phyloP scores from a whole-genome alignment of 2,888 invertebrate genomes.

The Apamea epomidion region DNA sequence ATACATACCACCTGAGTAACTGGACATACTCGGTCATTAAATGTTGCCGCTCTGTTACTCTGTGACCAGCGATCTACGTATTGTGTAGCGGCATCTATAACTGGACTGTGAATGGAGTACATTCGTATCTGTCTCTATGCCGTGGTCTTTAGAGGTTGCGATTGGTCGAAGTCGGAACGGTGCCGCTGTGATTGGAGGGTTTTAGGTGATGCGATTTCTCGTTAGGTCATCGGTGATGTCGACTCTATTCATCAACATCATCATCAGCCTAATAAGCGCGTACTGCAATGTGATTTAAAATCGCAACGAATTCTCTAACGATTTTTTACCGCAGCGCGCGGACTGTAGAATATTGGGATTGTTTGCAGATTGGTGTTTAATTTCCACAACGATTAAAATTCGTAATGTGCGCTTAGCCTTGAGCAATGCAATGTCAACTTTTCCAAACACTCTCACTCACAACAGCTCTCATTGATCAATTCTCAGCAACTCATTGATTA shows the following conservation, averaged over 20 bases:
- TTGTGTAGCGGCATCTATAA: conserved; percentile 89
- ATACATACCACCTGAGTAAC: conserved; percentile 78
- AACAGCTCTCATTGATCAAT: background rate
- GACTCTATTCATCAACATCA: background rate
- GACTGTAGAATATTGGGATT: too few relatives aligned
- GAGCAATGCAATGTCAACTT: background rate
- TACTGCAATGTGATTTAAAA: too few relatives aligned
- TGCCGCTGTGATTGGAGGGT: background rate
- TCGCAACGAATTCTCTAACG: background rate
- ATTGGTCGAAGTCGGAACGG: conserved; percentile 47
- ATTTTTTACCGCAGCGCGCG: background rate
- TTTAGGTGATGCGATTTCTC: conserved; percentile 12
- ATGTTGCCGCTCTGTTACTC: conserved; percentile 89
- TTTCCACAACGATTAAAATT: background rate
- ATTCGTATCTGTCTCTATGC: conserved; percentile 86
- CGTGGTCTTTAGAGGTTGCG: conserved; percentile 67
- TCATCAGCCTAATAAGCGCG: background rate
- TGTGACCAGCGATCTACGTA: conserved; percentile 80
- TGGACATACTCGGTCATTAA: conserved; percentile 87
- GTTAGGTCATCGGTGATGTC: background rate
- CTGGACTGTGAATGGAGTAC: conserved; percentile 88
- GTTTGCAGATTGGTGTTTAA: too few relatives aligned
- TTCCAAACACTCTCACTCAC: background rate
- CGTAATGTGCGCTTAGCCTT: background rate
- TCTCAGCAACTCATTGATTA: background rate